These are phyloP conservation scores for Beaufortia kweichowensis DNA, from an alignment of 2,113 vertebrate genomes.

Conservation along the genomic window DNA sequence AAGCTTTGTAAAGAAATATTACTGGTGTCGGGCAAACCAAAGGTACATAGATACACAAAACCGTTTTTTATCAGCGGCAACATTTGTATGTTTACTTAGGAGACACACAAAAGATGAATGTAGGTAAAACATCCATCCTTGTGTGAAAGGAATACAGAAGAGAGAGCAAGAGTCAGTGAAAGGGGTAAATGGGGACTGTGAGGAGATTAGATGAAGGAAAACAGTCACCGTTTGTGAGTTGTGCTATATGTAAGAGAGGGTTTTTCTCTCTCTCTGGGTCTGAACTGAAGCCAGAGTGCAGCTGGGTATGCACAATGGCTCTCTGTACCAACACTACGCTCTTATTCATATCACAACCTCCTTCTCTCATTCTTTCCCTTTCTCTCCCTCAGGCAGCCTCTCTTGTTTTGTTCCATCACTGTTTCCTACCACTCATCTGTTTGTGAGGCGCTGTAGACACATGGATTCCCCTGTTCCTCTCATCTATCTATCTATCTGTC, in stretches of 20 bases:
- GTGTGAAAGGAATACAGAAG: background rate
- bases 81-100: background rate
- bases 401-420: background rate
- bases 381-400: background rate
- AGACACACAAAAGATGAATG: background rate
- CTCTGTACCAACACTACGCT: slow-evolving; percentile 64
- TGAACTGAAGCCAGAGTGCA: slow-evolving; percentile 64
- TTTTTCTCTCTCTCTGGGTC: slow-evolving; percentile 34
- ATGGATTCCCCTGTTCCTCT: background rate
- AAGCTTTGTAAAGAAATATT: slow-evolving; percentile 20
- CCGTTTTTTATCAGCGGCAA: background rate
- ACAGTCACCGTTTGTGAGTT: slow-evolving; percentile 33
- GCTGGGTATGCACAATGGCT: slow-evolving; percentile 69
- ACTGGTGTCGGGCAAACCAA: slow-evolving; percentile 24
- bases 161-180: background rate
- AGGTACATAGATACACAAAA: background rate
- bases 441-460: slow-evolving; percentile 12
- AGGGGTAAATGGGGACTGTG: slow-evolving; percentile 22
- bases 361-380: slow-evolving; percentile 21
- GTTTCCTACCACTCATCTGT: background rate
- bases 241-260: background rate
- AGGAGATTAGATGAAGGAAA: background rate
- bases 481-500: background rate
- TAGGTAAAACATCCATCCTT: too few species aligned
- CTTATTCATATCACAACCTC: slow-evolving; percentile 58